Evolutionary conservation across 2,797 vertebrate species (phyloP), one percentile per base, ranked within the genome.

Genomic region (Acropternis orthonyx): DNA sequence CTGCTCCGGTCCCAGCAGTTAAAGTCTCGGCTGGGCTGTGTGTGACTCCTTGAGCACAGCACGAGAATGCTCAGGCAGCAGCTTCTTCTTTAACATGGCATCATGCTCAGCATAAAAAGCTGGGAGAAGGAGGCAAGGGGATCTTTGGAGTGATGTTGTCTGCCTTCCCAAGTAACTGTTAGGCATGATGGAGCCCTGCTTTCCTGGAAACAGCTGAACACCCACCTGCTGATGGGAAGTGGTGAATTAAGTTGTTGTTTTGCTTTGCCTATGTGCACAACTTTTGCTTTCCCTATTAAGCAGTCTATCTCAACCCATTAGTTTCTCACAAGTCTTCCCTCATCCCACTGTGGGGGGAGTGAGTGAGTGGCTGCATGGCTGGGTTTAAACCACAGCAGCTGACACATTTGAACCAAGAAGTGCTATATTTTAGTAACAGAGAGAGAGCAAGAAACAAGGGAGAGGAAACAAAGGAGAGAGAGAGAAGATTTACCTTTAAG

Each of bases 401-500:
- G 51, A 78, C 8, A 9, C 17, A 36, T 20, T 8, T 36, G 32
- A 92, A 79, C 26, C 9, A 78, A 46, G 10, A 73, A 41, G 39
- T 63, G 58, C 30, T 32, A 15, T 21, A 15, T 62, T 73, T 93
- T 32, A 85, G 17, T 34, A 61, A 89, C 14, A 80, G 14, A 52
- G 10, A 36, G 49, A 16, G 37, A 46, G 46, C 34, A 20, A 41
- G 20, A 77, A 67, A 63, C 11, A 73, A 83, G 85, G 18, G 39
- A 63, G 61, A 81, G 61, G 12, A 26, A 54, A 74, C 9, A 67
- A 89, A 86, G 32, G 27, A 61, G 51, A n/a, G 20, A 24, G 39
- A 59, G 30, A 30, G 5, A 20, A 81, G 12, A 82, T 95, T 97
- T 98, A 99, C 99, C 98, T 99, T 98, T 41, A 99, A 97, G 78